Evolutionary conservation across 30 jellyfish, hydroid and myxozoan genomes (phyloP).

Genomic region (Chrysaora quinquecirrha): DNA sequence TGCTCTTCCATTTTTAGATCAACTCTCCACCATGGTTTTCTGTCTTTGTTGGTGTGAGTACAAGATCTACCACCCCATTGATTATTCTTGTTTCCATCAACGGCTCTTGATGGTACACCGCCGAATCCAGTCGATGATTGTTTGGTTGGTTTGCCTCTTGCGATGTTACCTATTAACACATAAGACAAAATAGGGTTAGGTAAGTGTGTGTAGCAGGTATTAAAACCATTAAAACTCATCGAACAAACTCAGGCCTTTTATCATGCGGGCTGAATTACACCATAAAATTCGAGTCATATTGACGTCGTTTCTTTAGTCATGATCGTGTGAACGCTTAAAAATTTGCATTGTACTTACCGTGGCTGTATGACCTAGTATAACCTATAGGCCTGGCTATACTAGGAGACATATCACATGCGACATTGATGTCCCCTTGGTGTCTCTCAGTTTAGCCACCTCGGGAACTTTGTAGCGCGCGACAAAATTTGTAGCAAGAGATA

Average conservation of each 20-base stretch:
- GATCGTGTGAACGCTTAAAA: not conserved
- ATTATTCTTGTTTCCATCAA: conserved; percentile 68
- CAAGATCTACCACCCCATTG: conserved; percentile 66
- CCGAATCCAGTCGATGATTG: conserved; percentile 68
- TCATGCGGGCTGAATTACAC: not conserved
- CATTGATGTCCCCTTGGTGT: too few relatives aligned
- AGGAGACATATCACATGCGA: too few relatives aligned
- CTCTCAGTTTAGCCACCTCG: too few relatives aligned
- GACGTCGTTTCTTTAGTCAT: not conserved
- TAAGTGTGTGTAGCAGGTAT: not conserved
- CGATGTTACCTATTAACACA: conserved; percentile 40
- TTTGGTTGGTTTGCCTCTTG: conserved; percentile 59
- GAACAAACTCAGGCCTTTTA: not conserved
- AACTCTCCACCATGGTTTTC: conserved; percentile 74
- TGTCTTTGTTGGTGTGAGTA: conserved; percentile 63
- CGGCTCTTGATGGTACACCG: conserved; percentile 59
- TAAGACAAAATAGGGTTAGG: too few relatives aligned
- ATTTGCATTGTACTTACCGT: too few relatives aligned
- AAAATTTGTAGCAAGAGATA: too few relatives aligned
- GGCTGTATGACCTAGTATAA: too few relatives aligned
- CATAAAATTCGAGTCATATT: too few relatives aligned
- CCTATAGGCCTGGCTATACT: too few relatives aligned
- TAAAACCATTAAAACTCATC: not conserved
- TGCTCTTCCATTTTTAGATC: conserved; percentile 10
- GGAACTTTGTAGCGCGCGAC: too few relatives aligned